phyloP scores from a whole-genome alignment of 2,113 vertebrate genomes.

The Pelobates fuscus region DNA sequence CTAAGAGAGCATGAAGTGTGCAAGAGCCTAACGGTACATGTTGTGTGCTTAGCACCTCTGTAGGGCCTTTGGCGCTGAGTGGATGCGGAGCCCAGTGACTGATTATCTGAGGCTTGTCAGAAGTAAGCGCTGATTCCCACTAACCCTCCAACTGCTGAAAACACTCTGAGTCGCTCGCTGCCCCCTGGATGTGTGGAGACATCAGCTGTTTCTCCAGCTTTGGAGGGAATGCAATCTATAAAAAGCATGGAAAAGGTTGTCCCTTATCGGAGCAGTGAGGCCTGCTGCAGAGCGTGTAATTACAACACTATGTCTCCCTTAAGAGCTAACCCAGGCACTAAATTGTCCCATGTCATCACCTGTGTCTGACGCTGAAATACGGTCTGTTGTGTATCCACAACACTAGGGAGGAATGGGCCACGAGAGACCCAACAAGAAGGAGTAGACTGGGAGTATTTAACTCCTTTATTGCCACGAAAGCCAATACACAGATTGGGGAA shows the following conservation, averaged over 20 bases:
- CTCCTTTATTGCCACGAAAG: background rate
- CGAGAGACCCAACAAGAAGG: background rate
- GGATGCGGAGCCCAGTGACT: too few species aligned
- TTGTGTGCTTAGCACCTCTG: too few species aligned
- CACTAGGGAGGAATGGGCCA: background rate
- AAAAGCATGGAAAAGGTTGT: slow-evolving; percentile 68
- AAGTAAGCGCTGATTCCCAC: too few species aligned
- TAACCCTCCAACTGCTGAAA: too few species aligned
- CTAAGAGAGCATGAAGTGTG: too few species aligned
- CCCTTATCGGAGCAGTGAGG: slow-evolving; percentile 71
- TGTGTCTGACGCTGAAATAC: slow-evolving; percentile 79
- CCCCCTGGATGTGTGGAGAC: background rate
- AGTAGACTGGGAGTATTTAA: background rate
- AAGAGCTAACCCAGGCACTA: slow-evolving; percentile 84
- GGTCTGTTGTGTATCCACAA: slow-evolving; percentile 20
- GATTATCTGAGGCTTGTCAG: too few species aligned
- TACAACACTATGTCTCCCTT: slow-evolving; percentile 81
- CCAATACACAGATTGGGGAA: too few species aligned
- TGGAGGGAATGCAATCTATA: slow-evolving; percentile 68
- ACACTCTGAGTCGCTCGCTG: background rate
- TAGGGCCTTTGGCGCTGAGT: too few species aligned
- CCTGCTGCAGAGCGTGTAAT: slow-evolving; percentile 79
- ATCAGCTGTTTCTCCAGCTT: slow-evolving; percentile 55
- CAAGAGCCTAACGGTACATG: too few species aligned
- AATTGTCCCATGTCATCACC: slow-evolving; percentile 88